Evolutionary conservation across 1,140 invertebrate species (phyloP), one percentile per base, ranked within the genome.

Genomic region (Akabosia matsudoensis): DNA sequence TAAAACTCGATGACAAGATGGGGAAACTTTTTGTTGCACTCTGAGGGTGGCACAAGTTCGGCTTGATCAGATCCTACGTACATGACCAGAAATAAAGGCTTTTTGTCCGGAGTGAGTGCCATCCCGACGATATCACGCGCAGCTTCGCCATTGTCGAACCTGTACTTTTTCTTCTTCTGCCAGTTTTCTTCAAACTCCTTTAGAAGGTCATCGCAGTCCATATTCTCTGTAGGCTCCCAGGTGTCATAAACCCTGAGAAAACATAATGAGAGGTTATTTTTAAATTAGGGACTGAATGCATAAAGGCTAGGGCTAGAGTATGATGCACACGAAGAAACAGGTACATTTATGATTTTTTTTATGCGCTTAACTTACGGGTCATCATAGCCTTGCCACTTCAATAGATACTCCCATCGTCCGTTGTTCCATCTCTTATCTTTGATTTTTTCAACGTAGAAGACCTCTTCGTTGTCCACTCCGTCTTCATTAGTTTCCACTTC

Each of bases 381-480:
- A 16, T 22, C 61, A 67, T 67, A 67, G 7, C 61, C 61, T 67
- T 67, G 61, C 61, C 61, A 67, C 30, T 67, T 7, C 1, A 67
- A n/a, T 13, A 67, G n/a, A 67, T 30, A 67, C 30, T 67, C 61
- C 61, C 61, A 67, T 4, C 61, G 2, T 10, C 28, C 61, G 31
- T 30, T 28, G 3, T 67, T 7, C 7, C 10, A 67, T 13, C 61
- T 28, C 28, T 67, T 67, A n/a, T 67, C 61, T n/a, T 67, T 67
- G n/a, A 67, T 67, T 30, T 67, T 67, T 30, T 67, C 61, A 1
- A 67, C 61, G n/a, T 30, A 67, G n/a, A 67, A 67, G 3, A 67
- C 28, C 31, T 67, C 61, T 22, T 67, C 61, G 7, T 31, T 22
- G 13, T 67, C 61, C 30, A 24, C 10, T 31, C 61, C 61, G 4